These are phyloP conservation scores for Corella eumyota DNA, from an alignment of 23 tunicate species.

Conservation along the genomic window DNA sequence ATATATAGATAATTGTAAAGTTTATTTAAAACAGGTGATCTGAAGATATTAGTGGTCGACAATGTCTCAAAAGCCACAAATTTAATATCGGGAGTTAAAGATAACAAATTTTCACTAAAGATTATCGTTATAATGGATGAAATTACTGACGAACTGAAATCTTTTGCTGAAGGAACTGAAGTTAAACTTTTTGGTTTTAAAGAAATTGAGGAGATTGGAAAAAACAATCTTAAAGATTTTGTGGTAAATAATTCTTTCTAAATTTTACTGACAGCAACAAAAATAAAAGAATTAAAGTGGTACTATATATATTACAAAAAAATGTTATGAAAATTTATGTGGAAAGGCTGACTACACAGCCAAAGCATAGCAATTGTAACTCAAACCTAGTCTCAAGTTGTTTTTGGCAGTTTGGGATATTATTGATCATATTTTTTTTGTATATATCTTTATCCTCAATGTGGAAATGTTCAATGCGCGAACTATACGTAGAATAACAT, in stretches of 20 bases:
- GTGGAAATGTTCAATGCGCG: too few species aligned
- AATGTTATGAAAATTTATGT: too few species aligned
- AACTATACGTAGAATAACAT: too few species aligned
- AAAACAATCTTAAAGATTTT: conserved; percentile 53
- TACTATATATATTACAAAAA: background rate
- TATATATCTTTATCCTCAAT: too few species aligned
- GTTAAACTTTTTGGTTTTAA: conserved; percentile 36
- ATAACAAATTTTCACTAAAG: conserved; percentile 13
- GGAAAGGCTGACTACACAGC: too few species aligned
- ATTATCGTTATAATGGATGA: conserved; percentile 42
- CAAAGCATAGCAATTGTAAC: too few species aligned
- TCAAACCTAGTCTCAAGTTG: too few species aligned
- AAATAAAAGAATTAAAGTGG: background rate
- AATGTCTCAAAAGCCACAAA: conserved; percentile 23
- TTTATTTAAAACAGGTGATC: too few species aligned
- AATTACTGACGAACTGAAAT: conserved; percentile 33
- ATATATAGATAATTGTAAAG: too few species aligned
- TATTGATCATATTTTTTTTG: too few species aligned
- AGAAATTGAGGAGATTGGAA: conserved; percentile 52
- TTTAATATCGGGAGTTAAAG: conserved; percentile 28
- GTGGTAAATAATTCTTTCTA: conserved; percentile 23
- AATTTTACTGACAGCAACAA: background rate
- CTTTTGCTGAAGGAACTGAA: conserved; percentile 20
- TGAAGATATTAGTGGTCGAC: conserved; percentile 47
- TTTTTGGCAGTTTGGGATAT: too few species aligned